Evolutionary conservation across 2,113 vertebrate species (phyloP).

Genomic region (Carettochelys insculpta): DNA sequence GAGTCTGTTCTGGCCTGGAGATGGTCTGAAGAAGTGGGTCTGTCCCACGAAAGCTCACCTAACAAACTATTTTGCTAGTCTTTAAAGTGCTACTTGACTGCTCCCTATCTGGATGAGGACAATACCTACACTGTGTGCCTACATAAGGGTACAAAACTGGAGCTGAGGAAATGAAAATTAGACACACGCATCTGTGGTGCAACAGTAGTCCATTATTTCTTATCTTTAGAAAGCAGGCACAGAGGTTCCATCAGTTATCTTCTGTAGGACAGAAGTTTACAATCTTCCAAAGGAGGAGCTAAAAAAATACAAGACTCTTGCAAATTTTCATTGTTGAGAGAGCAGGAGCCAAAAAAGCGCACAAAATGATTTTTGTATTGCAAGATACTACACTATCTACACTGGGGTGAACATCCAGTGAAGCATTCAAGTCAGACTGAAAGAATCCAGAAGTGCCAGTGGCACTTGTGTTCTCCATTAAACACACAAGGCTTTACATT

Average conservation of each 20-base stretch:
- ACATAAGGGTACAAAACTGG: not conserved
- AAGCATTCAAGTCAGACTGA: not conserved
- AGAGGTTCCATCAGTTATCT: not conserved
- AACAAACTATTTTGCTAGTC: too few species aligned
- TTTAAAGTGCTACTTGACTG: too few species aligned
- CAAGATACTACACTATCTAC: not conserved
- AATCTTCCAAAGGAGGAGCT: not conserved
- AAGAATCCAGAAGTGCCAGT: not conserved
- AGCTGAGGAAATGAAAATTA: not conserved
- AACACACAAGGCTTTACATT: not conserved
- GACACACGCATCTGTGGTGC: not conserved
- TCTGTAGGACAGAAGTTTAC: not conserved
- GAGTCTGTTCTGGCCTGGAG: too few species aligned
- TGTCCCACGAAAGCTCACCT: too few species aligned
- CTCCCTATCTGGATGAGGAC: not conserved
- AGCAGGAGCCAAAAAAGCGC: too few species aligned
- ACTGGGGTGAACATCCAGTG: not conserved
- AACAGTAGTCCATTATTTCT: not conserved
- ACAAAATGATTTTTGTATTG: not conserved
- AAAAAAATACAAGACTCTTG: not conserved
- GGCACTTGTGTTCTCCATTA: not conserved
- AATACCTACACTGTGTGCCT: accelerated
- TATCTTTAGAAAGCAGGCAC: not conserved
- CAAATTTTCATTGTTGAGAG: not conserved
- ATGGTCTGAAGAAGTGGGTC: too few species aligned